These are phyloP conservation scores for Folsomia candida DNA, from an alignment of 2,888 invertebrate genomes.

Conservation along the genomic window DNA sequence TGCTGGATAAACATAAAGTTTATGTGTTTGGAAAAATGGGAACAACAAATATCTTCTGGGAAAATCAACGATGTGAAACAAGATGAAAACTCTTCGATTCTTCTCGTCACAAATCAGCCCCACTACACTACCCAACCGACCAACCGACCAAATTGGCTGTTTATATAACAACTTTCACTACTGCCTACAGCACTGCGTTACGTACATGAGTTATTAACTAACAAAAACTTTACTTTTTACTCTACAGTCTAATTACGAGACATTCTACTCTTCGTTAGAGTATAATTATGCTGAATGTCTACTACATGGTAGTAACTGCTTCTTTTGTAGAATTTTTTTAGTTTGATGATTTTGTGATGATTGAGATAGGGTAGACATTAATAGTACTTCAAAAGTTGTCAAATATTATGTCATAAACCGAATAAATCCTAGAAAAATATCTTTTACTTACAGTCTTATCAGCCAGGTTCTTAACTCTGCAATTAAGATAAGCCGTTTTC, in stretches of 20 bases:
- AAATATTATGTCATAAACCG: too few species aligned
- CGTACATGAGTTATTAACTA: neutral
- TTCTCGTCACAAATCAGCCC: neutral
- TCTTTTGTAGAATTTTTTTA: neutral
- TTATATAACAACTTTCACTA: neutral
- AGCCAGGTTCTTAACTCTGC: slow-evolving; percentile 83
- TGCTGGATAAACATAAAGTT: neutral
- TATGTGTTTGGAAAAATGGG: neutral
- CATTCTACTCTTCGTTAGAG: too few species aligned
- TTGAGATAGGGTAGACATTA: too few species aligned
- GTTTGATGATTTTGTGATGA: too few species aligned
- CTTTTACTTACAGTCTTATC: slow-evolving; percentile 90
- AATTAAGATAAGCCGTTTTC: slow-evolving; percentile 85
- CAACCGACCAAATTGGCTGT: neutral
- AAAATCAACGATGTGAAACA: neutral
- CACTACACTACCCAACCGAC: neutral
- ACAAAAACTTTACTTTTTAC: neutral
- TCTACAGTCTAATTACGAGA: too few species aligned
- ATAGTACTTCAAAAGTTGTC: too few species aligned
- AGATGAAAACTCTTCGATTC: neutral
- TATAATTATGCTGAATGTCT: too few species aligned
- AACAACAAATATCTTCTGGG: neutral
- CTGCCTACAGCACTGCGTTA: neutral
- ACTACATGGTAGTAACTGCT: too few species aligned
- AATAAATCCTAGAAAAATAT: too few species aligned